Conservation (phyloP, 2,888 invertebrate species). For the Scelioninae gen. 1 region DNA sequence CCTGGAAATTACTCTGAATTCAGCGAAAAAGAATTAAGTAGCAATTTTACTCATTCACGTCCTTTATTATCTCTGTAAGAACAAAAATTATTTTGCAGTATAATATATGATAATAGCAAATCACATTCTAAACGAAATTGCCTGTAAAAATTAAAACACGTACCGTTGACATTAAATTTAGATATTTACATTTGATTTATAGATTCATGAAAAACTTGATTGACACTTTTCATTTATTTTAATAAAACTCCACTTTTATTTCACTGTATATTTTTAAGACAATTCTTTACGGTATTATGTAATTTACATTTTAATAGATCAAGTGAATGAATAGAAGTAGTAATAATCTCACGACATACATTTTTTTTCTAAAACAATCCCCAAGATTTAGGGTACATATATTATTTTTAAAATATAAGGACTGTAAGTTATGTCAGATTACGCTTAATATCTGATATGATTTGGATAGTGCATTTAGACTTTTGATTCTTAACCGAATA, state of each 20-base stretch:
- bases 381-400: not conserved
- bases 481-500: too few species aligned
- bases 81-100: not conserved
- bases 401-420: not conserved
- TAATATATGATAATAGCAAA: constrained; percentile 10
- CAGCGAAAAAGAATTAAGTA: constrained; percentile 1
- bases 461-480: too few species aligned
- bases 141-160: constrained; percentile 1
- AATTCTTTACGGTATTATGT: not conserved
- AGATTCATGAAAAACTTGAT: not conserved
- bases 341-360: not conserved
- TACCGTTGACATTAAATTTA: not conserved
- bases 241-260: not conserved
- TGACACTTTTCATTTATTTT: not conserved
- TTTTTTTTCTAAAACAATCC: not conserved
- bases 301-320: too few species aligned
- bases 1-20: not conserved
- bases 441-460: too few species aligned
- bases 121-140: constrained; percentile 5
- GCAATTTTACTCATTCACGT: not conserved
- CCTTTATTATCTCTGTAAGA: not conserved
- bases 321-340: too few species aligned
- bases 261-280: not conserved
- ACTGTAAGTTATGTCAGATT: too few species aligned
- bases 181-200: not conserved